A percentile compares a stretch with the other conserved stretches of the same genome.
Evolutionary conservation across 2,113 vertebrate genomes (phyloP).

Genomic region (Triplophysa dalaica): DNA sequence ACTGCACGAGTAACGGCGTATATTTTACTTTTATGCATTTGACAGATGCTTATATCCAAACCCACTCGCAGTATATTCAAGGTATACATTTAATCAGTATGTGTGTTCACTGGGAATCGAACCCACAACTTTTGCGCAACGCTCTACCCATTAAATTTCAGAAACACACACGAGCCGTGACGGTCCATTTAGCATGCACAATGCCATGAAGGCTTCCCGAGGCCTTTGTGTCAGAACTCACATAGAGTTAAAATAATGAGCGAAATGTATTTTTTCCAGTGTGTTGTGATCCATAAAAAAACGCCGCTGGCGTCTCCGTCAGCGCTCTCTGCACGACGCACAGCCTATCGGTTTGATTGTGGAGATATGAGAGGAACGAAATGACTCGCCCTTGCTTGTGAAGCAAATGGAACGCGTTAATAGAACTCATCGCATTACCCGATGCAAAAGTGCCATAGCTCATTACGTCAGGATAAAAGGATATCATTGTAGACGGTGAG

Average conservation of each 20-base stretch:
- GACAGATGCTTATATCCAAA: too few species aligned
- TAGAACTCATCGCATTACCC: constrained; percentile 99
- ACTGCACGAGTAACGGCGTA: not conserved
- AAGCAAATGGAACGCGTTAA: constrained; percentile 99
- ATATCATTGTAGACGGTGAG: constrained; percentile 99
- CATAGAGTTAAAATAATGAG: constrained; percentile 84
- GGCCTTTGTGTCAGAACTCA: constrained; percentile 47
- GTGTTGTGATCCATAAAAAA: constrained; percentile 91
- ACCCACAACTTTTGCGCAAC: too few species aligned
- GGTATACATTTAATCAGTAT: too few species aligned
- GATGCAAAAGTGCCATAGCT: constrained; percentile 99
- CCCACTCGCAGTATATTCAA: too few species aligned
- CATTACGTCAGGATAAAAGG: constrained; percentile 99
- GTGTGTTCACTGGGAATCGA: too few species aligned
- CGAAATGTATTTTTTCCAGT: constrained; percentile 78
- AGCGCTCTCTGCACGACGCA: constrained; percentile 63
- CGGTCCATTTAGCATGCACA: not conserved
- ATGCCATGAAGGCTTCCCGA: not conserved
- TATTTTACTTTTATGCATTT: too few species aligned
- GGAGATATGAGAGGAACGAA: constrained; percentile 89
- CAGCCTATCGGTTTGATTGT: constrained; percentile 96
- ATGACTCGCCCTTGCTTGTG: constrained; percentile 97
- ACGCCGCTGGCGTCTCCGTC: constrained; percentile 69
- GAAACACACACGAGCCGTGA: not conserved
- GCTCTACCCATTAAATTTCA: too few species aligned